Conservation (phyloP, 2,113 vertebrate species). For the Elephas maximus region DNA sequence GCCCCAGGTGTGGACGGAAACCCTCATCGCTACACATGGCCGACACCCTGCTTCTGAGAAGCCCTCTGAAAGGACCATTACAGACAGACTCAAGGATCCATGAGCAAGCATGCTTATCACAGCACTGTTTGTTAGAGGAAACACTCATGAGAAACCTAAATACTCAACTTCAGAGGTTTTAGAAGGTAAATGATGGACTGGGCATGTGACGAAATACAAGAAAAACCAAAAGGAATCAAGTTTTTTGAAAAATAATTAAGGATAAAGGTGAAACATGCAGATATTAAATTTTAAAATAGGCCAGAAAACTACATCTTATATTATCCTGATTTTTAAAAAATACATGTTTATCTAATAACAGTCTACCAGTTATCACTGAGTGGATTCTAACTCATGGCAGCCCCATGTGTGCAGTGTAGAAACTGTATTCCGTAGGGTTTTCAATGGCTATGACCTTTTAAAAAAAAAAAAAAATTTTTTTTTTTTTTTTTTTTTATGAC, state of each 20-base stretch:
- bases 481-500: too few species aligned
- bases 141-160: not conserved
- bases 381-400: not conserved
- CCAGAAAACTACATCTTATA: not conserved
- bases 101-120: accelerated
- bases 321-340: too few species aligned
- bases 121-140: accelerated
- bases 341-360: too few species aligned
- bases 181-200: not conserved
- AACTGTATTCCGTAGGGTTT: not conserved
- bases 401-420: too few species aligned
- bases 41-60: accelerated
- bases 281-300: not conserved
- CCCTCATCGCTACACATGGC: accelerated
- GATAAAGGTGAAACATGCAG: not conserved
- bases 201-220: not conserved
- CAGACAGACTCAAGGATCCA: not conserved
- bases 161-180: not conserved
- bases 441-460: not conserved
- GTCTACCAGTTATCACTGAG: not conserved
- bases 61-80: accelerated
- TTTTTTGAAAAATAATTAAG: not conserved
- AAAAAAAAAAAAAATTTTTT: too few species aligned
- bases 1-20: not conserved
- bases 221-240: not conserved